A percentile compares a stretch with the other conserved stretches of the same genome.
These are phyloP conservation scores for Drosophila pseudotakahashii DNA, from an alignment of 2,888 invertebrate species.

Conservation along the genomic window DNA sequence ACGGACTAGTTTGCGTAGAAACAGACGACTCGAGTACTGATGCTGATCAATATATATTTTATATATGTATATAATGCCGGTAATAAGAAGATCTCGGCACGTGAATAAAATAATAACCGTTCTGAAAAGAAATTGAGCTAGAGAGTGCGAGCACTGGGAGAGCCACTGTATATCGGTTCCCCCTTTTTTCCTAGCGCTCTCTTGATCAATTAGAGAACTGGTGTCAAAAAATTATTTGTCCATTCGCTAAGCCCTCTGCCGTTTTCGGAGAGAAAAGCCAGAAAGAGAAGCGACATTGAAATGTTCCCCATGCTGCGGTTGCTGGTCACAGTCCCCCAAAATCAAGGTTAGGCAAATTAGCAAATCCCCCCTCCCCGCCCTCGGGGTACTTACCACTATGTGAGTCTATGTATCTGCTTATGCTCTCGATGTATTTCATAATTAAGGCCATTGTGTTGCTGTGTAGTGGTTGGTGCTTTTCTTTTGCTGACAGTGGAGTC, in stretches of 20 bases:
- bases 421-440: constrained; percentile 91
- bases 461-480: constrained; percentile 62
- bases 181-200: not conserved
- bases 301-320: not conserved
- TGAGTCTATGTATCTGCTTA: constrained; percentile 92
- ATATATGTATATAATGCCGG: no score
- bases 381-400: constrained; percentile 90
- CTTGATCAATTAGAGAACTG: constrained; percentile 71
- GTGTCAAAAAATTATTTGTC: constrained; percentile 79
- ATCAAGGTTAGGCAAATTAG: constrained; percentile 79
- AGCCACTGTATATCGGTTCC: not conserved
- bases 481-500: constrained; percentile 23
- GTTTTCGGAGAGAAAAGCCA: constrained; percentile 64
- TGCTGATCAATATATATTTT: no score
- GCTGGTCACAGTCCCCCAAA: constrained; percentile 33
- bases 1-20: no score
- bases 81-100: constrained; percentile 5
- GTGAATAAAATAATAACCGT: constrained; percentile 17
- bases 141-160: not conserved
- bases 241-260: constrained; percentile 54
- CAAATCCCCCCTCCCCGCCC: constrained; percentile 21
- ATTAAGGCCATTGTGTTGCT: constrained; percentile 90
- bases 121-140: constrained; percentile 10
- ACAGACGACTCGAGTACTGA: no score
- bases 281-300: constrained; percentile 40